phyloP scores from a whole-genome alignment of 2,113 vertebrate species.

The Eurystomus gularis region DNA sequence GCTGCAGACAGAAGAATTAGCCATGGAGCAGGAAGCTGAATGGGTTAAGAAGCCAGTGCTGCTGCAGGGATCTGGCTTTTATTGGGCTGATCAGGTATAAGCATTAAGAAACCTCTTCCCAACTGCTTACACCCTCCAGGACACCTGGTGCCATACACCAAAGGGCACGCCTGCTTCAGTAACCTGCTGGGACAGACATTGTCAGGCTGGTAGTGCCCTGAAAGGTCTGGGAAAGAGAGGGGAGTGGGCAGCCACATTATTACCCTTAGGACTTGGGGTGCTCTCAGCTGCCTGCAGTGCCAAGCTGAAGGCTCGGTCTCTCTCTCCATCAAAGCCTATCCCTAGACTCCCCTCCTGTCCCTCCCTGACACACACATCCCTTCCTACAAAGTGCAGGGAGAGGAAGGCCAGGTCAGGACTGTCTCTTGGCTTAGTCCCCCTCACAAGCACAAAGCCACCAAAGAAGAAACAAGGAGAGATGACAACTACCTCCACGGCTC shows the following conservation, averaged over 20 bases:
- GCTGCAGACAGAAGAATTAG: background rate
- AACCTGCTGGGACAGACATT: background rate
- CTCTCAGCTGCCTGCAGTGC: background rate
- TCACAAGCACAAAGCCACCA: background rate
- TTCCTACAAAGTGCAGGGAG: accelerated
- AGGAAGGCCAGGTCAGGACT: background rate
- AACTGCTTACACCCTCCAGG: background rate
- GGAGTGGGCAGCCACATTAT: background rate
- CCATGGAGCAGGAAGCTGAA: background rate
- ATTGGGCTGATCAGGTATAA: background rate
- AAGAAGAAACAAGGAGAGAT: constrained; percentile 61
- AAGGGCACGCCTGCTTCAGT: background rate
- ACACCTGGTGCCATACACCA: background rate
- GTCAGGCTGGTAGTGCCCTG: background rate
- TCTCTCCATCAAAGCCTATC: background rate
- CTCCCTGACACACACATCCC: background rate
- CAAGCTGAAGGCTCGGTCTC: background rate
- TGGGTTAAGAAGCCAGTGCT: background rate
- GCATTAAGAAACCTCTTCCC: background rate
- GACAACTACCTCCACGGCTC: constrained; percentile 94
- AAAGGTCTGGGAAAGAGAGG: background rate
- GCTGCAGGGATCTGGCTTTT: background rate
- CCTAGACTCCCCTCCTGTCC: background rate
- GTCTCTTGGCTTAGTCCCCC: background rate
- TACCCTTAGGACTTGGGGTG: background rate